These are phyloP conservation scores for Andricus quercusramuli DNA, from an alignment of 2,888 invertebrate genomes.

Conservation along the genomic window DNA sequence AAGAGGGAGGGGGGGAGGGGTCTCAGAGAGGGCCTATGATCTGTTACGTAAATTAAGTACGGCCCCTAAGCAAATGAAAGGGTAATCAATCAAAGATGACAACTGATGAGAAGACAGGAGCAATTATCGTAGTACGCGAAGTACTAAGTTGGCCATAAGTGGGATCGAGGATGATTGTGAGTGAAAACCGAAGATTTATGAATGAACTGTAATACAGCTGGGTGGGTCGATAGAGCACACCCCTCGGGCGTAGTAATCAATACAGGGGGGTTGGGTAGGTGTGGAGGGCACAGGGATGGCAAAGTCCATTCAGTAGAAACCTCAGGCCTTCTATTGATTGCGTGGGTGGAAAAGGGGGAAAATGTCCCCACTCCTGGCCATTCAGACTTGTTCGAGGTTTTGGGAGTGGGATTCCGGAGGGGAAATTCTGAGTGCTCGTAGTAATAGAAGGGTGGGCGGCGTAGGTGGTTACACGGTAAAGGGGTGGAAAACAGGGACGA, in stretches of 20 bases:
- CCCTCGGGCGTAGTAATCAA: conserved; percentile 75
- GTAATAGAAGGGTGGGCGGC: conserved; percentile 31
- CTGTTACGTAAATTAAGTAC: no score
- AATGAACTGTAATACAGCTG: conserved; percentile 77
- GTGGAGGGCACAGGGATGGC: conserved; percentile 70
- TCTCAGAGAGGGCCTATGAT: no score
- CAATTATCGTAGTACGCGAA: background rate
- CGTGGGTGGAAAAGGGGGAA: conserved; percentile 67
- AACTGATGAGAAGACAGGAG: background rate
- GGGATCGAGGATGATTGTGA: conserved; percentile 44
- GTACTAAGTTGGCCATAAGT: conserved; percentile 13
- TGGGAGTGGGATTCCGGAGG: conserved; percentile 5
- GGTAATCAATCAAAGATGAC: background rate
- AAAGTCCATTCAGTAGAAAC: conserved; percentile 77
- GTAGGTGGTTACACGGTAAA: conserved; percentile 32
- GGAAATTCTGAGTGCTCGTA: conserved; percentile 37
- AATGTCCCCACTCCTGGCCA: conserved; percentile 50
- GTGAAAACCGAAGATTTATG: conserved; percentile 74
- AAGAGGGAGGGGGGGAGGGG: no score
- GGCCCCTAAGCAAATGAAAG: background rate
- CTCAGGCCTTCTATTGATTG: conserved; percentile 75
- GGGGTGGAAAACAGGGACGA: conserved; percentile 18
- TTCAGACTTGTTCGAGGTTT: conserved; percentile 33
- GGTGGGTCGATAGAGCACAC: conserved; percentile 75
- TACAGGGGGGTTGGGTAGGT: conserved; percentile 70